Conservation (phyloP, 2,113 vertebrate species). For the Macrotus californicus region DNA sequence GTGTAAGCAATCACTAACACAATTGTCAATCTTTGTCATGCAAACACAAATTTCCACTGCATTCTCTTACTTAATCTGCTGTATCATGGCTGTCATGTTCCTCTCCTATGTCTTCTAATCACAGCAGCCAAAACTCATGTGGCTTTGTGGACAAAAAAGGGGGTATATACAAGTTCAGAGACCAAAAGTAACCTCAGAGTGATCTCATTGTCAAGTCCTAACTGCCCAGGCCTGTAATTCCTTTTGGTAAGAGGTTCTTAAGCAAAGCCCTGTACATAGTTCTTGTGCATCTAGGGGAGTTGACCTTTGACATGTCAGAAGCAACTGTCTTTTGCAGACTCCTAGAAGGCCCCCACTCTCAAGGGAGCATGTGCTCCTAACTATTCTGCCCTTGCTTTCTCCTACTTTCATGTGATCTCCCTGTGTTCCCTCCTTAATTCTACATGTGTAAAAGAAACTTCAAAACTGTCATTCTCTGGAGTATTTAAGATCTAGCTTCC, state of each 20-base stretch:
- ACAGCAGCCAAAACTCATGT: not conserved
- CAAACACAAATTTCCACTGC: not conserved
- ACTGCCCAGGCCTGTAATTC: not conserved
- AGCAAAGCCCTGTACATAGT: not conserved
- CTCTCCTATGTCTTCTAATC: not conserved
- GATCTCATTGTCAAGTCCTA: not conserved
- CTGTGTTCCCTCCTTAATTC: not conserved
- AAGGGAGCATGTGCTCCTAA: not conserved
- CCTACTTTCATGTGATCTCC: not conserved
- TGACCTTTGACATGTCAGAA: not conserved
- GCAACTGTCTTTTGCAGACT: not conserved
- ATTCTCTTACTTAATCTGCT: not conserved
- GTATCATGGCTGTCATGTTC: not conserved
- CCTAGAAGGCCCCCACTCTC: not conserved
- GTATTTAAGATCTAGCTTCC: not conserved
- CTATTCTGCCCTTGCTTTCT: not conserved
- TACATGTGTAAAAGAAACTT: not conserved
- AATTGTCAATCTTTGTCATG: not conserved
- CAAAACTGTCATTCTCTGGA: not conserved
- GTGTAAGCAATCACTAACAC: not conserved
- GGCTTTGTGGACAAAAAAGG: not conserved
- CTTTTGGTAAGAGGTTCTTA: not conserved
- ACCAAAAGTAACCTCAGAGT: not conserved
- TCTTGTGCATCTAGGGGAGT: not conserved
- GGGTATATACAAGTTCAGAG: not conserved